Base-by-base conservation (phyloP, 2,797 vertebrate species). In the Aulostomus chinensis region DNA sequence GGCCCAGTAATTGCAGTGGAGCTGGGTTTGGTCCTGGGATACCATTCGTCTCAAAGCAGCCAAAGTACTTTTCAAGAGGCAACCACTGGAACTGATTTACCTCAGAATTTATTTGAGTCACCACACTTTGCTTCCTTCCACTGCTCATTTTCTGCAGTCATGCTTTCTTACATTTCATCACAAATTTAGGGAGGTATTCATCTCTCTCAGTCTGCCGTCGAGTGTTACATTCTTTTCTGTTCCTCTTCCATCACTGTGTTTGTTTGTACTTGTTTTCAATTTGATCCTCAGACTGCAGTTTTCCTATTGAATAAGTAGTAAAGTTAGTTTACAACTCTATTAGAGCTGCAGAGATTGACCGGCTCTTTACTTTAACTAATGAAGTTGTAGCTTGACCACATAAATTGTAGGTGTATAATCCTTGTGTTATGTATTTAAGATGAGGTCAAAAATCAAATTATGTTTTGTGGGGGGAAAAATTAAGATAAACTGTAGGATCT, bases 71-170 rank as follows among this genome's bases (percentile, higher is more conserved):
- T 72, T 61, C 58, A 58, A 60, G 32, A 76, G 50, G 67, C 75
- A 82, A 81, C 73, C 57, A 80, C 46, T 66, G 78, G 80, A 85
- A 85, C 78, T 76, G 80, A 81, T 88, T 80, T 76, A 78, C 68
- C 55, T 57, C 49, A 1, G 9, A 61, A 67, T 81, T 64, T 67
- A 76, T 74, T 54, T 24, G 35, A 73, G 49, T 33, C 30, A 32
- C 42, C 15, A 5, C 20, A 58, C 32, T 53, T 39, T 15, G 16
- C 56, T 29, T 53, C 30, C 47, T 50, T 33, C 21, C 41, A 35
- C 61, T 58, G 30, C 20, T 48, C 35, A 29, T 46, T 51, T 50
- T 48, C 16, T 47, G 10, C 11, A 5, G 24, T 59, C 30, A 15
- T 35, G 33, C 8, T 43, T 59, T 41, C 8, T 36, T 59, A 58